Conservation (phyloP, 2,113 vertebrate genomes). For the Aldabrachelys gigantea region DNA sequence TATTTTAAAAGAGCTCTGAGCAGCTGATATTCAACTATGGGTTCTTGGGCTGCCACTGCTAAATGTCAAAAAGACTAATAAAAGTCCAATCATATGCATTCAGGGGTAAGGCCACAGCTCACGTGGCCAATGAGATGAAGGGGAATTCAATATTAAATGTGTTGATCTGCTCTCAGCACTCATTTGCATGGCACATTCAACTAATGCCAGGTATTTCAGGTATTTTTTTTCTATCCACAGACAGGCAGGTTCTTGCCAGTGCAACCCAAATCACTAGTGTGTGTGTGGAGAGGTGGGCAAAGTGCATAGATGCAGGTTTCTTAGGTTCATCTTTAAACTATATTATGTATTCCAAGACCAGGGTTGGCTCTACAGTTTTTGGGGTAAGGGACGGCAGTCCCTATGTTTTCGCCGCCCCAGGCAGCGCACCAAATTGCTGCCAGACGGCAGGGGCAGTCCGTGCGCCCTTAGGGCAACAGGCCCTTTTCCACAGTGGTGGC, state of each 20-base stretch:
- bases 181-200: slow-evolving; percentile 31
- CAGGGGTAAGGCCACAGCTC: slow-evolving; percentile 52
- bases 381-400: no score
- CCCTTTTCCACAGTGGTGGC: no score
- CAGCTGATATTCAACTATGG: background rate
- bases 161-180: slow-evolving; percentile 32
- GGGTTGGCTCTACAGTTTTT: no score
- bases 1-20: slow-evolving; percentile 2
- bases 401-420: no score
- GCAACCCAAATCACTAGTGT: slow-evolving; percentile 48
- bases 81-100: slow-evolving; percentile 56
- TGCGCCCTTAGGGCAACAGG: no score
- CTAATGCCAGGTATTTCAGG: slow-evolving; percentile 49
- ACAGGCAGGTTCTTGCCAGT: slow-evolving; percentile 71
- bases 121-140: slow-evolving; percentile 21
- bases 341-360: slow-evolving; percentile 54
- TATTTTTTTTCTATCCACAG: slow-evolving; percentile 66
- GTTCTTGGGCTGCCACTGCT: slow-evolving; percentile 27
- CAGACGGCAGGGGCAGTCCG: no score
- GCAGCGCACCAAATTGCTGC: no score
- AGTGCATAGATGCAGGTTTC: slow-evolving; percentile 17
- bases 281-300: slow-evolving; percentile 18
- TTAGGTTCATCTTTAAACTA: slow-evolving; percentile 59
- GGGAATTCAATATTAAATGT: slow-evolving; percentile 40
- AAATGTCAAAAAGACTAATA: slow-evolving; percentile 49